Conservation (phyloP, 2,797 vertebrate genomes). For the Pseudochirops cupreus region DNA sequence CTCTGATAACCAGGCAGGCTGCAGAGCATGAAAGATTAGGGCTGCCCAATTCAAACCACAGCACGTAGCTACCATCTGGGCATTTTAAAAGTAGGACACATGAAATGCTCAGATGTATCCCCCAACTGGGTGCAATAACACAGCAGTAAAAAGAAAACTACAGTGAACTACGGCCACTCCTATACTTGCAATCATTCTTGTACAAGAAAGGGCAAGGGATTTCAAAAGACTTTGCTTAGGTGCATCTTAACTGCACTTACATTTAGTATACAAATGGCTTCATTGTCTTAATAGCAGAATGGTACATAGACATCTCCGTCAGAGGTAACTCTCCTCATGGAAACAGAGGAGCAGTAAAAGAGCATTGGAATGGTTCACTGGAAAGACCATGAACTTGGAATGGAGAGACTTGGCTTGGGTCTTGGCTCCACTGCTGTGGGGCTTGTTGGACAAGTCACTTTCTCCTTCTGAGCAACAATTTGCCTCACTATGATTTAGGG, state of each 20-base stretch:
- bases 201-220: conserved; percentile 6
- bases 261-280: no score
- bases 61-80: conserved; percentile 72
- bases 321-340: neutral
- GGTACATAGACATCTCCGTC: neutral
- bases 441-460: neutral
- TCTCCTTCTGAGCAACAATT: neutral
- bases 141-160: conserved; percentile 65
- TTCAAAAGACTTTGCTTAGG: neutral
- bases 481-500: neutral
- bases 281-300: accelerated
- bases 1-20: conserved; percentile 56
- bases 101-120: conserved; percentile 62
- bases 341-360: neutral
- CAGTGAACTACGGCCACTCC: conserved; percentile 7
- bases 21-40: conserved; percentile 60
- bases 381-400: neutral
- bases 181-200: conserved; percentile 14
- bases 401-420: neutral
- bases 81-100: conserved; percentile 66
- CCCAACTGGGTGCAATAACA: conserved; percentile 66
- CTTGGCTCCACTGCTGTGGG: neutral
- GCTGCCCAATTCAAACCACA: conserved; percentile 61
- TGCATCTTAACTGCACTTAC: neutral
- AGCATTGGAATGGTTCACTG: neutral